Conservation (phyloP, 2,113 vertebrate genomes). For the Salvelinus namaycush region DNA sequence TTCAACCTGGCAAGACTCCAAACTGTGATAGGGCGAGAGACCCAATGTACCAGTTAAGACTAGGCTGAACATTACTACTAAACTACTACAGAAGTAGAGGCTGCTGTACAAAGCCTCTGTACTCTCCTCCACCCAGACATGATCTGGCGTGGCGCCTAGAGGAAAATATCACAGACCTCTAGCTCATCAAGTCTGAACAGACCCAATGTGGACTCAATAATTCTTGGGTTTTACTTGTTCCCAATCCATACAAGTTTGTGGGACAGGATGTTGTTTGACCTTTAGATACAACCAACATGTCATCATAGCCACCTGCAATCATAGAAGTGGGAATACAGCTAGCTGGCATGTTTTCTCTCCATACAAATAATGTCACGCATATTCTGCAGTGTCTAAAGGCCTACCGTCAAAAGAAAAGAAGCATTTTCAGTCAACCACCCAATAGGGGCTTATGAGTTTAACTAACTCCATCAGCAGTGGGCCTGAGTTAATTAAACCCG, state of each 20-base stretch:
- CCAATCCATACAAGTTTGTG: not conserved
- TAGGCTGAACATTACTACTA: not conserved
- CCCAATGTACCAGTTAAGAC: conserved; percentile 1
- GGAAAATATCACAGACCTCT: no score
- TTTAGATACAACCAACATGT: not conserved
- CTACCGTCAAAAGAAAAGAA: conserved; percentile 47
- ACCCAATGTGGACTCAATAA: not conserved
- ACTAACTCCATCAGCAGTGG: conserved; percentile 62
- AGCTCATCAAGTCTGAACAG: no score
- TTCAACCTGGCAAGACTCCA: conserved; percentile 1
- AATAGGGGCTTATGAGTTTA: conserved; percentile 65
- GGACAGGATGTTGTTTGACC: not conserved
- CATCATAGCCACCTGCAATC: not conserved
- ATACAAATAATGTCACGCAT: not conserved
- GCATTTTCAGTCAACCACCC: conserved; percentile 59
- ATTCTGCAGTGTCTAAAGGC: conserved; percentile 31
- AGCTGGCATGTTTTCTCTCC: not conserved
- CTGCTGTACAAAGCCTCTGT: no score
- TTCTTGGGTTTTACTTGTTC: not conserved
- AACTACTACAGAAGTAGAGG: no score
- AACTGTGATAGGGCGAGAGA: not conserved
- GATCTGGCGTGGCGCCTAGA: no score
- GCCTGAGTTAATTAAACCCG: conserved; percentile 68
- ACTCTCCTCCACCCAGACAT: no score
- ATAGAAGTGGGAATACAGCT: not conserved